Evolutionary conservation across 2,113 vertebrate genomes (phyloP).

Genomic region (Alouatta palliata): DNA sequence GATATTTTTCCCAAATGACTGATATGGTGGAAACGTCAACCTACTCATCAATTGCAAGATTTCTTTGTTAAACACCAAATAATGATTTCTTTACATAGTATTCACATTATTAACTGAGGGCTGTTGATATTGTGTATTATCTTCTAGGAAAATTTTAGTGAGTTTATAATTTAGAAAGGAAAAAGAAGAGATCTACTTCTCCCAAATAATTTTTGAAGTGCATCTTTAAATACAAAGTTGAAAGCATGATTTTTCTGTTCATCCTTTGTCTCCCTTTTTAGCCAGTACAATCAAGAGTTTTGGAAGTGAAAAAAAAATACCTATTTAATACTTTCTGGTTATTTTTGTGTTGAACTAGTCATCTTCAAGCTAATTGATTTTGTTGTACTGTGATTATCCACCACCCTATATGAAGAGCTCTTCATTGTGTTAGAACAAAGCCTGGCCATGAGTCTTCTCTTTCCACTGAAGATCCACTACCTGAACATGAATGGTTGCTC

Average conservation of each 20-base stretch:
- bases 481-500: accelerated
- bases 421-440: no score
- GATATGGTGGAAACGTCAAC: accelerated
- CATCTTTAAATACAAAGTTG: not conserved
- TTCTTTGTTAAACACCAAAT: not conserved
- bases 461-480: not conserved
- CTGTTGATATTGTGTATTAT: not conserved
- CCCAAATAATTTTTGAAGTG: not conserved
- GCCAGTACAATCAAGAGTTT: no score
- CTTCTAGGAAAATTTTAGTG: not conserved
- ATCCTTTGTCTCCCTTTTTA: no score
- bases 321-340: accelerated
- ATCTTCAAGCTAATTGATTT: not conserved
- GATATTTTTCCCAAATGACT: not conserved
- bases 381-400: not conserved
- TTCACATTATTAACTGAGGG: not conserved
- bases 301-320: not conserved
- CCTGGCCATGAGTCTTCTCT: no score
- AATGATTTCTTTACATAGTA: not conserved
- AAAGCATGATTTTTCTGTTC: not conserved
- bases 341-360: not conserved
- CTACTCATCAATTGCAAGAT: not conserved
- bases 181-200: not conserved
- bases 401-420: not conserved
- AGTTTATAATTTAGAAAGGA: not conserved